phyloP scores from a whole-genome alignment of 1,140 invertebrate genomes.

The Drosophila murphyi region DNA sequence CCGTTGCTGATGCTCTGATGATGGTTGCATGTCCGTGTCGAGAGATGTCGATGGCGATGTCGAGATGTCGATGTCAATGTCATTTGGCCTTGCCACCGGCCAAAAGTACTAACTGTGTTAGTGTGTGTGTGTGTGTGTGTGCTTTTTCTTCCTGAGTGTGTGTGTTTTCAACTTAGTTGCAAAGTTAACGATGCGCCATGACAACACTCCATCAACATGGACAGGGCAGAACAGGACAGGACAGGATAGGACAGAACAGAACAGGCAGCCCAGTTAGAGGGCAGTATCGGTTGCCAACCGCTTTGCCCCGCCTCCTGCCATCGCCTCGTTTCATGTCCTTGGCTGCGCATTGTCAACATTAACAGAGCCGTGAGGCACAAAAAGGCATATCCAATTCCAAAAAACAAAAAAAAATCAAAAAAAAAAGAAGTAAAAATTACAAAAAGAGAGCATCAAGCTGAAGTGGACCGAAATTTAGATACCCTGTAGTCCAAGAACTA shows the following conservation, averaged over 20 bases:
- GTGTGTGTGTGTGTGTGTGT: background rate
- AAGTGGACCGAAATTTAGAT: background rate
- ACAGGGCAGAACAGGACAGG: constrained; percentile 26
- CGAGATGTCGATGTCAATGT: constrained; percentile 50
- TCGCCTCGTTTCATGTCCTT: constrained; percentile 71
- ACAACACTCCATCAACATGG: constrained; percentile 64
- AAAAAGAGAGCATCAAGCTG: background rate
- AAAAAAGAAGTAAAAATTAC: background rate
- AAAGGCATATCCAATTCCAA: constrained; percentile 82
- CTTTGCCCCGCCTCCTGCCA: background rate
- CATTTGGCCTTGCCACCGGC: constrained; percentile 42
- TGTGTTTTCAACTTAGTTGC: constrained; percentile 49
- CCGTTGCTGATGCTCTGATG: constrained; percentile 50
- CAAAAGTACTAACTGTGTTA: constrained; percentile 12
- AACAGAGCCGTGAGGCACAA: constrained; percentile 74
- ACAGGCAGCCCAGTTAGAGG: constrained; percentile 3
- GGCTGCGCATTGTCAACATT: constrained; percentile 77
- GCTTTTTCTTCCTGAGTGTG: constrained; percentile 3
- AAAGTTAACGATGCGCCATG: constrained; percentile 54
- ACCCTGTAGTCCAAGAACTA: background rate
- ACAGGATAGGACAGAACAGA: too few relatives aligned
- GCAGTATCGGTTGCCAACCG: background rate
- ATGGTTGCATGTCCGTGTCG: constrained; percentile 62
- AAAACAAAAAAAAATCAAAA: constrained; percentile 64
- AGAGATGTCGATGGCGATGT: constrained; percentile 62